Evolutionary conservation across 2,888 invertebrate species (phyloP).

Genomic region (Eretmocerus hayati): DNA sequence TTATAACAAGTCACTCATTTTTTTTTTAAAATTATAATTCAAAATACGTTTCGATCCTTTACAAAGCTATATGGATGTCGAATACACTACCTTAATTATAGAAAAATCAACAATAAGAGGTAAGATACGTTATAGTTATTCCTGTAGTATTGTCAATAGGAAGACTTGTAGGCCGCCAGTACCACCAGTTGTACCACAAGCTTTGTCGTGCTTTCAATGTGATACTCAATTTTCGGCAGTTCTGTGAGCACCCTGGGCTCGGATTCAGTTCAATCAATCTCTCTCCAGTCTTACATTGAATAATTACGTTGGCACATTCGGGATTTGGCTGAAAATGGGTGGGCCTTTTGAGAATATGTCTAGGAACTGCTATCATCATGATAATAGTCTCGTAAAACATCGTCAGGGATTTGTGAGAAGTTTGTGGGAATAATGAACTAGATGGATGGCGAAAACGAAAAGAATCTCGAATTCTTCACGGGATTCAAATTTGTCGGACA

Average conservation of each 20-base stretch:
- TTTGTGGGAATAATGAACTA: too few species aligned
- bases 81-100: too few species aligned
- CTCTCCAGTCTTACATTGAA: slow-evolving; percentile 66
- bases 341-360: background rate
- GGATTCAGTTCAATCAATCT: slow-evolving; percentile 67
- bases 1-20: too few species aligned
- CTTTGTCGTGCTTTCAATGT: slow-evolving; percentile 64
- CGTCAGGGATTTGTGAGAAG: too few species aligned
- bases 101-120: slow-evolving; percentile 69
- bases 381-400: too few species aligned
- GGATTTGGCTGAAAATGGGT: slow-evolving; percentile 63
- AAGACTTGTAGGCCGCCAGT: slow-evolving; percentile 66
- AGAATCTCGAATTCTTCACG: too few species aligned
- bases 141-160: slow-evolving; percentile 56
- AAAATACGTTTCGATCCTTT: too few species aligned
- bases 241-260: slow-evolving; percentile 66
- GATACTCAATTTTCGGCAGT: slow-evolving; percentile 66
- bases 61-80: too few species aligned
- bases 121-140: slow-evolving; percentile 61
- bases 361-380: background rate
- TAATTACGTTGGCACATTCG: slow-evolving; percentile 74
- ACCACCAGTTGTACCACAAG: slow-evolving; percentile 80
- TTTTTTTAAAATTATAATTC: too few species aligned
- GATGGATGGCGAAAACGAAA: too few species aligned
- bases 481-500: too few species aligned